Evolutionary conservation across 1,140 invertebrate species (phyloP), one percentile per base, ranked within the genome.

Genomic region (Zaprionus capensis): DNA sequence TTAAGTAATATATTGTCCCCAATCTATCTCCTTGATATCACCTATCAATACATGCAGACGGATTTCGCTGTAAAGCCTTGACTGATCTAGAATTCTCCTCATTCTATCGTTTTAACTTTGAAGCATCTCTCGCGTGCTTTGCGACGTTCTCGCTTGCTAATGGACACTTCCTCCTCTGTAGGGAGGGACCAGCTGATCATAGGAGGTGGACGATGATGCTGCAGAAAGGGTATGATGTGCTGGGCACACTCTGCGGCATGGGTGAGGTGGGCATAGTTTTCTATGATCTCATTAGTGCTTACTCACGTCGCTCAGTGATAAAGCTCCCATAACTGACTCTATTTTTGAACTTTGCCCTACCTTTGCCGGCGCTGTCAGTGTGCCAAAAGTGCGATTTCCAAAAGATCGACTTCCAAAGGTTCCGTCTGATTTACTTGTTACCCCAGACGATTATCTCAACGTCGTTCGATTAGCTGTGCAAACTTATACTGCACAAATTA

Each of bases 181-280:
- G 26, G 28, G 4, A 72, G 15, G 6, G 75, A 67, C 63, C 70
- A 72, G 11, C 71, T 73, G 5, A 46, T 51, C 0, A 80, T 51
- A 0, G 57, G 11, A 0, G 74, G 73, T 2, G 79, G 88, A 6
- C 83, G 71, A 56, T 91, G 76, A 0, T 67, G 79, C 3, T 49
- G 34, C 22, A 91, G 26, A 20, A 96, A 96, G 5, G 94, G 91
- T 58, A 93, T 93, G n/a, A 96, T 94, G n/a, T 94, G 75, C 24
- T 93, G 82, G 5, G 94, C 94, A 49, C 96, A 91, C 34, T 84
- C 80, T 80, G 95, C 93, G 5, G 96, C 94, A 78, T 95, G 93
- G 58, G 95, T 96, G 44, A 97, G 93, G 91, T 97, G 96, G 9
- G 95, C 91, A 4, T n/a, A 12, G 49, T 49, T 51, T 22, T 11